Conservation (phyloP, 2,113 vertebrate genomes). For the Chloroceryle aenea region DNA sequence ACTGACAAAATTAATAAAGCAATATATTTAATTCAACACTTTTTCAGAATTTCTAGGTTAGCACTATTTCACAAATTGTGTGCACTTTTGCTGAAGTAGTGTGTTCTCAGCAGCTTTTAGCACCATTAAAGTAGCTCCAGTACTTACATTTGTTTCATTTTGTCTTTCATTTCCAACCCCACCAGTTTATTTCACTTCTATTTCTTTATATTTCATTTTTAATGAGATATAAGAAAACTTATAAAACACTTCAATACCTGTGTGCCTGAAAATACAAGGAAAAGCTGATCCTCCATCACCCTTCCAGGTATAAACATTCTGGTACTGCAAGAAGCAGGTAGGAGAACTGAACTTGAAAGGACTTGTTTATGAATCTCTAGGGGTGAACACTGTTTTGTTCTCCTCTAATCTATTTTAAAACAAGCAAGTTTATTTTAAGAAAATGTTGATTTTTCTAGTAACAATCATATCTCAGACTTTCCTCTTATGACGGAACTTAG, state of each 20-base stretch:
- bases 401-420: neutral
- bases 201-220: neutral
- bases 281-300: neutral
- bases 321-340: neutral
- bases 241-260: neutral
- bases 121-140: neutral
- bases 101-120: neutral
- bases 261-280: neutral
- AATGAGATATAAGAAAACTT: neutral
- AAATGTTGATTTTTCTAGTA: neutral
- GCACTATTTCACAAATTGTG: neutral
- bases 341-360: neutral
- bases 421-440: neutral
- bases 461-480: neutral
- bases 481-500: neutral
- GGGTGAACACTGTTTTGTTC: neutral
- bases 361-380: neutral
- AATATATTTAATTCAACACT: accelerated
- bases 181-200: neutral
- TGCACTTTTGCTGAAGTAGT: neutral
- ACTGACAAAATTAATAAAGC: neutral
- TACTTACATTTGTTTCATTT: neutral
- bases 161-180: neutral
- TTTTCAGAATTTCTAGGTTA: neutral
- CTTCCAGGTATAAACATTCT: neutral